Conservation (phyloP, 2,113 vertebrate genomes). For the Papio anubis region DNA sequence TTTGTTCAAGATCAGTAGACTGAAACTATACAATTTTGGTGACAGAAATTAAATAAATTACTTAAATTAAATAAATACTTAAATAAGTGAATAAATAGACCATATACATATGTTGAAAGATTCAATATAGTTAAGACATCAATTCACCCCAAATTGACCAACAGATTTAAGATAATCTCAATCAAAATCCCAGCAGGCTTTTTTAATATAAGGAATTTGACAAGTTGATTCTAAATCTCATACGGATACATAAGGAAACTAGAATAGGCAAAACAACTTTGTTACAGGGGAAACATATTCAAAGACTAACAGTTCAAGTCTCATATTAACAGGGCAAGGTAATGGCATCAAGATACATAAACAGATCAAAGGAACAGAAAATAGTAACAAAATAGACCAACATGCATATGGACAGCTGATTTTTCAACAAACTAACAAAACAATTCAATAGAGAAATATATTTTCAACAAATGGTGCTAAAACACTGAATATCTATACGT, state of each 20-base stretch:
- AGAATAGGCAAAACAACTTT: not conserved
- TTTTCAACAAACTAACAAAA: not conserved
- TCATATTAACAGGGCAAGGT: not conserved
- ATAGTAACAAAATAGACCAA: not conserved
- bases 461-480: not conserved
- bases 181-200: no score
- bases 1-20: not conserved
- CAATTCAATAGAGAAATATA: not conserved
- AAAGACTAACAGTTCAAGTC: not conserved
- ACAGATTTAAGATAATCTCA: not conserved
- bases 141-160: not conserved
- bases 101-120: not conserved
- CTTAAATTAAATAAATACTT: not conserved
- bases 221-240: not conserved
- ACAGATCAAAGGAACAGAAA: not conserved
- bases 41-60: not conserved
- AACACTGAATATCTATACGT: not conserved
- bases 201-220: no score
- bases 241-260: not conserved
- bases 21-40: not conserved
- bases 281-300: not conserved
- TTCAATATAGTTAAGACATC: not conserved
- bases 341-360: not conserved
- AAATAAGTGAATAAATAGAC: not conserved
- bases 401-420: not conserved